Conservation (phyloP, 2,113 vertebrate species). For the Picathartes gymnocephalus region DNA sequence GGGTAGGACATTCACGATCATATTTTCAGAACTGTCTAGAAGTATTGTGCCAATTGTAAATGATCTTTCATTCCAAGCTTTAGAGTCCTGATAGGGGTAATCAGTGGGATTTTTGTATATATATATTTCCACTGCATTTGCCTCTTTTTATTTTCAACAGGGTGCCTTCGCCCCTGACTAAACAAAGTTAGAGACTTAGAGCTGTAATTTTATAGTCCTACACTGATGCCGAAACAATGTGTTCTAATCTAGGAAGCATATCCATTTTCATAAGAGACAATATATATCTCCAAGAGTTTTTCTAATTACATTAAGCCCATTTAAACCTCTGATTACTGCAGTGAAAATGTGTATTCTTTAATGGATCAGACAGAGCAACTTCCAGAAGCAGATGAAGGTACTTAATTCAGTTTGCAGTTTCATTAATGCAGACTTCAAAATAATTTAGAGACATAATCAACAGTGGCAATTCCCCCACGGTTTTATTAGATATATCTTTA, state of each 20-base stretch:
- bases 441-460: neutral
- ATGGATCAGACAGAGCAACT: neutral
- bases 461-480: neutral
- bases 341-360: constrained; percentile 28
- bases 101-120: neutral
- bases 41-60: neutral
- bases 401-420: constrained; percentile 36
- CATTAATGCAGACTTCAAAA: constrained; percentile 37
- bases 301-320: constrained; percentile 33
- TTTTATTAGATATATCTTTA: neutral
- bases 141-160: neutral
- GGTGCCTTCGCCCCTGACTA: neutral
- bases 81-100: neutral
- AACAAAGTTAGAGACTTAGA: neutral
- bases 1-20: neutral
- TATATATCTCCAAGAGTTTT: neutral
- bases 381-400: neutral
- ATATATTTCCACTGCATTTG: neutral
- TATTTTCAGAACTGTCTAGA: neutral
- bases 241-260: constrained; percentile 23
- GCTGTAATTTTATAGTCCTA: neutral
- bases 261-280: constrained; percentile 22
- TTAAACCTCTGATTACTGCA: constrained; percentile 24
- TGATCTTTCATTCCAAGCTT: neutral
- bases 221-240: neutral